phyloP scores from a whole-genome alignment of 2,797 vertebrate species.

The Ibycter americanus region DNA sequence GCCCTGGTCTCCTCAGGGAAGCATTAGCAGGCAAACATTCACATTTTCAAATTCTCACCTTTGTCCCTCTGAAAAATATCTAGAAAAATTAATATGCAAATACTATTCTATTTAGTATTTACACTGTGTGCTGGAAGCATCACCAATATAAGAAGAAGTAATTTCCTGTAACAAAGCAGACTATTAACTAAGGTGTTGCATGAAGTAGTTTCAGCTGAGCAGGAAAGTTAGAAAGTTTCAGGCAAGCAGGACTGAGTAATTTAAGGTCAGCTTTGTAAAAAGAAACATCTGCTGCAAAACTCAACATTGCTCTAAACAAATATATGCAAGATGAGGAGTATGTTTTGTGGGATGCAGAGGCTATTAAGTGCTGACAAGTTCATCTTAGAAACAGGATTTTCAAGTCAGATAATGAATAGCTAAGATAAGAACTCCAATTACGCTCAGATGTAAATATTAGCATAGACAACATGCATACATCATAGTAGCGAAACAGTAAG shows the following conservation, averaged over 20 bases:
- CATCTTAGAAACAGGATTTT: slow-evolving; percentile 13
- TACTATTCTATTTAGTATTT: fast-evolving
- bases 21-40: not conserved
- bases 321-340: not conserved
- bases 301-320: not conserved
- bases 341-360: not conserved
- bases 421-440: slow-evolving; percentile 21
- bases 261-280: not conserved
- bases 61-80: not conserved
- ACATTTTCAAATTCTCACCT: not conserved
- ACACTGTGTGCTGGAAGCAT: fast-evolving
- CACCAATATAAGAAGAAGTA: not conserved
- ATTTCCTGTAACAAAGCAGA: not conserved
- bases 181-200: not conserved
- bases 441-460: not conserved
- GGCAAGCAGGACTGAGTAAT: not conserved
- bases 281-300: not conserved
- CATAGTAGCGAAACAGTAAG: not conserved
- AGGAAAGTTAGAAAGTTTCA: not conserved
- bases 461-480: not conserved
- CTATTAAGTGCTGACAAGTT: not conserved
- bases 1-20: not conserved
- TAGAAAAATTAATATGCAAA: not conserved
- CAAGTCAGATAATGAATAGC: not conserved
- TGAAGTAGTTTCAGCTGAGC: not conserved